Conservation (phyloP, 2,113 vertebrate genomes). For the Cyanoramphus novaezelandiae region DNA sequence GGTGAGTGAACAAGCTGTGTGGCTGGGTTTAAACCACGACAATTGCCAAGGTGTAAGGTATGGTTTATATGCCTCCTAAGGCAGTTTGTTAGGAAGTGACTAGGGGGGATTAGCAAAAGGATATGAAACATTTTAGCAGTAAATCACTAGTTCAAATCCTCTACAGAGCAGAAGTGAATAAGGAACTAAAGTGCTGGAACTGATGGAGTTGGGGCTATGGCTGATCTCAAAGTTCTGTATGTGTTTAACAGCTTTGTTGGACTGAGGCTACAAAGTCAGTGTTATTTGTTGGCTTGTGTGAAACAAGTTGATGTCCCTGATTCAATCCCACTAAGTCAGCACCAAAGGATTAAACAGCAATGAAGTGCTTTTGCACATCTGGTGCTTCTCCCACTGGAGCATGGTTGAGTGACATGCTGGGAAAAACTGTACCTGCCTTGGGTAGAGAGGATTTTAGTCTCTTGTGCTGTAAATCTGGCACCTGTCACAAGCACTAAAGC, state of each 20-base stretch:
- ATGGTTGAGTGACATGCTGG: constrained; percentile 23
- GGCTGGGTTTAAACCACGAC: too few relatives aligned
- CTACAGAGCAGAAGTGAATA: background rate
- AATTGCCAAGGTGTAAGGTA: background rate
- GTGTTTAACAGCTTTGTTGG: constrained; percentile 28
- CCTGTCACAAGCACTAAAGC: constrained; percentile 55
- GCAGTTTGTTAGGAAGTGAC: background rate
- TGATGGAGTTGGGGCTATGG: background rate
- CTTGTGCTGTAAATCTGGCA: constrained; percentile 49
- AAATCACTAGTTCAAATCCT: constrained; percentile 9
- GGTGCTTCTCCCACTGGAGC: constrained; percentile 33
- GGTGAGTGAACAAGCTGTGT: too few relatives aligned
- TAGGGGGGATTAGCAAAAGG: background rate
- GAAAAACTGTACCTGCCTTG: constrained; percentile 4
- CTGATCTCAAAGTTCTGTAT: background rate
- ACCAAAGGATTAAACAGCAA: constrained; percentile 40
- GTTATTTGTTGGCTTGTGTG: background rate
- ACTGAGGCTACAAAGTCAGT: background rate
- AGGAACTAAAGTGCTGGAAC: background rate
- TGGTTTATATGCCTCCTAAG: background rate
- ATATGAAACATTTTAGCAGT: constrained; percentile 26
- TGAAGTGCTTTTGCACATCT: constrained; percentile 44
- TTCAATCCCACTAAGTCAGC: constrained; percentile 29
- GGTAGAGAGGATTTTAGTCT: background rate
- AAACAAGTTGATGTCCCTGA: background rate